Evolutionary conservation across 2,888 invertebrate genomes (phyloP).

Genomic region (Allygus modestus): DNA sequence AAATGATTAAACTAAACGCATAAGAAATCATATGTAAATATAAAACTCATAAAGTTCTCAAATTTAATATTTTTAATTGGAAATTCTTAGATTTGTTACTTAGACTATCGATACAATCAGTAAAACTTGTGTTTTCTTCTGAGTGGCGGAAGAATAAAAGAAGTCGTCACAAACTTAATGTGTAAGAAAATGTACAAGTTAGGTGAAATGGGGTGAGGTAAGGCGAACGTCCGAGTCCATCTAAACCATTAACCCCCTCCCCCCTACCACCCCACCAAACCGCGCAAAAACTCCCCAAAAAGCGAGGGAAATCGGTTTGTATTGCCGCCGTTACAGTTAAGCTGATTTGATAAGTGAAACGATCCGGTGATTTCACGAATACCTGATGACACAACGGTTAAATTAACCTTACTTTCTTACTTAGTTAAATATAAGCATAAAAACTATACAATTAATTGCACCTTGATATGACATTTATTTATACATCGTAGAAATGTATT

Average conservation of each 20-base stretch:
- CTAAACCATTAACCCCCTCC: constrained; percentile 37
- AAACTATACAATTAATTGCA: too few species aligned
- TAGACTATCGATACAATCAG: too few species aligned
- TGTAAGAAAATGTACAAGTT: constrained; percentile 46
- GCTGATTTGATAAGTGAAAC: constrained; percentile 12
- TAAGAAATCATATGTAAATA: too few species aligned
- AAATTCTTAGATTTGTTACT: too few species aligned
- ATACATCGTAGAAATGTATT: too few species aligned
- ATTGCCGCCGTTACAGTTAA: constrained; percentile 33
- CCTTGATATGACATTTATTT: too few species aligned
- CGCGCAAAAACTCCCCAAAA: neutral
- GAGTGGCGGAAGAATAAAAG: neutral
- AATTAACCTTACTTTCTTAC: too few species aligned
- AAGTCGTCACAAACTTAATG: constrained; percentile 46
- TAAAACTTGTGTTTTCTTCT: too few species aligned
- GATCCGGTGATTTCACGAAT: neutral
- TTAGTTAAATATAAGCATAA: too few species aligned
- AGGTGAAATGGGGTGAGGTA: constrained; percentile 33
- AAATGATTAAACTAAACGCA: too few species aligned
- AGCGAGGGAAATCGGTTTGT: constrained; percentile 39
- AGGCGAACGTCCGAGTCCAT: constrained; percentile 25
- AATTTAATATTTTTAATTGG: too few species aligned
- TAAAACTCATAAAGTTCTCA: too few species aligned
- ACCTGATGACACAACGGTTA: neutral
- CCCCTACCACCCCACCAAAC: constrained; percentile 12